Percentiles rank a stretch among this genome's conserved stretches.
Evolutionary conservation across 64 coral and sea anemone genomes (phyloP).

Genomic region (Dendrophyllia cribrosa): DNA sequence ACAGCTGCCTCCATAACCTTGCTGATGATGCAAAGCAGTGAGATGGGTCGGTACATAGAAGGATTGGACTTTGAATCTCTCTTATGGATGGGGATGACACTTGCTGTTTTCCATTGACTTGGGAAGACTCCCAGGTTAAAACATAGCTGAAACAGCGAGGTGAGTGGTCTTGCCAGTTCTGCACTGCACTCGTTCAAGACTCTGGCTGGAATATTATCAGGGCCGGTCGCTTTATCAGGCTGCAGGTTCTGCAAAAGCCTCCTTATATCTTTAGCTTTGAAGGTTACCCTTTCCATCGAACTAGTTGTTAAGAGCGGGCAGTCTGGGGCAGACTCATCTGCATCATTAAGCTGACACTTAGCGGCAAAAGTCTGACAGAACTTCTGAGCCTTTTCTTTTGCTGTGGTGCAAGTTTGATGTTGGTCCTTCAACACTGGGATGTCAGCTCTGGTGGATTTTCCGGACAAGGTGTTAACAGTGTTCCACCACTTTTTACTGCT

Average conservation of each 20-base stretch:
- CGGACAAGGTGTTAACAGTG: not conserved
- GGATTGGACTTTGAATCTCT: slow-evolving; percentile 32
- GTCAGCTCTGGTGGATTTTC: not conserved
- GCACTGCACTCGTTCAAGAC: not conserved
- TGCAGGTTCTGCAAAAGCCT: too few species aligned
- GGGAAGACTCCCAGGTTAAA: not conserved
- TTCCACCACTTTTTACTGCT: not conserved
- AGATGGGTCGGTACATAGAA: slow-evolving; percentile 70
- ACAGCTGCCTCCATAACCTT: slow-evolving; percentile 42
- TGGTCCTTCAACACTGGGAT: not conserved
- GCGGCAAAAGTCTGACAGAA: not conserved
- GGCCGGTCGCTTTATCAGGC: too few species aligned
- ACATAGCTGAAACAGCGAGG: too few species aligned
- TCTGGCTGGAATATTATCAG: too few species aligned
- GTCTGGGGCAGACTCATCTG: not conserved
- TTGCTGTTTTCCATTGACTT: not conserved
- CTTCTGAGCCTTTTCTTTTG: not conserved
- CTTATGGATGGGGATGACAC: not conserved
- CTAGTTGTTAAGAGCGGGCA: too few species aligned
- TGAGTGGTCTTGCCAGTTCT: not conserved
- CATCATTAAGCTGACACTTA: not conserved
- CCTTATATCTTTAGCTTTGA: too few species aligned
- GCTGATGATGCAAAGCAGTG: slow-evolving; percentile 57
- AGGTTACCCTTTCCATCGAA: too few species aligned
- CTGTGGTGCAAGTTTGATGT: not conserved